Evolutionary conservation across 2,113 vertebrate species (phyloP).

Genomic region (Ibidorhyncha struthersii): DNA sequence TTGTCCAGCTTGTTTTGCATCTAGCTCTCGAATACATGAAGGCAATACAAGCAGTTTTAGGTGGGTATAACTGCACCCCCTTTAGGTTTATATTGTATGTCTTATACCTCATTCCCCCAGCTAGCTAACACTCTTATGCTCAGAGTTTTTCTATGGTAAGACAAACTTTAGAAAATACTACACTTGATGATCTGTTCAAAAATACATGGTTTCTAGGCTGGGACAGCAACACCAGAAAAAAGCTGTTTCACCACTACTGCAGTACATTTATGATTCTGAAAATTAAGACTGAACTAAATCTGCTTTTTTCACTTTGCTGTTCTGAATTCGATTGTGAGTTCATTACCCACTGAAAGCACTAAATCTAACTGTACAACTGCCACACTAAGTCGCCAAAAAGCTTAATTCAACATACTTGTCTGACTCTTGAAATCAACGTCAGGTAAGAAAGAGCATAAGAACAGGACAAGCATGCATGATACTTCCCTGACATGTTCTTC

Average conservation of each 20-base stretch:
- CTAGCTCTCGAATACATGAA: background rate
- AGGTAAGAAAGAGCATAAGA: background rate
- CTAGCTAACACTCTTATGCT: background rate
- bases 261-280: background rate
- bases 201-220: background rate
- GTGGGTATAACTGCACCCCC: background rate
- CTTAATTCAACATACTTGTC: background rate
- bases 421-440: background rate
- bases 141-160: background rate
- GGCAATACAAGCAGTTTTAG: background rate
- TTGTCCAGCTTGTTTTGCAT: background rate
- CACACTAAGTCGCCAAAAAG: background rate
- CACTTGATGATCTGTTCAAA: background rate
- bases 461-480: background rate
- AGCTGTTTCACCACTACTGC: background rate
- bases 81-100: rapidly evolving
- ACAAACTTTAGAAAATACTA: background rate
- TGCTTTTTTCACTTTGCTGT: background rate
- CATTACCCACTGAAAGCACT: background rate
- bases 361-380: background rate
- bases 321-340: background rate
- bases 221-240: background rate
- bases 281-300: background rate
- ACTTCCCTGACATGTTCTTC: background rate
- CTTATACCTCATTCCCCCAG: background rate